Base-by-base conservation (phyloP, 1,140 invertebrate genomes). In the Marisa cornuarietis region DNA sequence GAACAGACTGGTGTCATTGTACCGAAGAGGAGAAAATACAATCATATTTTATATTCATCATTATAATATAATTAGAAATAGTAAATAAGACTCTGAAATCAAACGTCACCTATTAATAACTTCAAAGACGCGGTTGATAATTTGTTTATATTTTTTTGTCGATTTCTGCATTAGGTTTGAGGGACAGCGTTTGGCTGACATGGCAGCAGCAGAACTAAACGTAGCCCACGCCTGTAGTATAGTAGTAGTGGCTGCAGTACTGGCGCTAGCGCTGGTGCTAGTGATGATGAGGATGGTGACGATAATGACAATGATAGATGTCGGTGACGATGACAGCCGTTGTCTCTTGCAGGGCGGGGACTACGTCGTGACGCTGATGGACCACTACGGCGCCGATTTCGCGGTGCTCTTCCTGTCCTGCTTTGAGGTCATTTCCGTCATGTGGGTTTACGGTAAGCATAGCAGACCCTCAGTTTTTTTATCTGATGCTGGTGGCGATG, bases 341-440 rank as follows among this genome's bases (percentile, higher is more conserved):
- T 80, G 65, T 52, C 51, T 58, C 61, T 81, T 82, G 58, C 71
- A 92, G 91, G 91, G 90, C 10, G 91, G 91, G 22, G 89, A 90
- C 63, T 92, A 91, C 79, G 87, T 91, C 13, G 89, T 92, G 73
- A 85, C 87, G 14, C 85, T 92, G 76, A 91, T 92, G 87, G 91
- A 92, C 78, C 88, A 83, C 13, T 92, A 91, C 83, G 88, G 91
- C n/a, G 91, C 92, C 13, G 91, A 91, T 66, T 90, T 91, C 54
- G 88, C 91, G 7, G 86, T 92, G 6, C 81, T 92, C 6, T 90
- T 90, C 79, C 88, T 90, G 11, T 91, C 91, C 14, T 83, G 91
- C 10, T 90, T 88, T 78, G 90, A 92, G 82, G 87, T 89, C 66
- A 82, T 92, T 16, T 90, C 90, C 22, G 88, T 92, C 54, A 85